These are phyloP conservation scores for Chironomus riparius DNA, from an alignment of 2,888 invertebrate species.

Conservation along the genomic window DNA sequence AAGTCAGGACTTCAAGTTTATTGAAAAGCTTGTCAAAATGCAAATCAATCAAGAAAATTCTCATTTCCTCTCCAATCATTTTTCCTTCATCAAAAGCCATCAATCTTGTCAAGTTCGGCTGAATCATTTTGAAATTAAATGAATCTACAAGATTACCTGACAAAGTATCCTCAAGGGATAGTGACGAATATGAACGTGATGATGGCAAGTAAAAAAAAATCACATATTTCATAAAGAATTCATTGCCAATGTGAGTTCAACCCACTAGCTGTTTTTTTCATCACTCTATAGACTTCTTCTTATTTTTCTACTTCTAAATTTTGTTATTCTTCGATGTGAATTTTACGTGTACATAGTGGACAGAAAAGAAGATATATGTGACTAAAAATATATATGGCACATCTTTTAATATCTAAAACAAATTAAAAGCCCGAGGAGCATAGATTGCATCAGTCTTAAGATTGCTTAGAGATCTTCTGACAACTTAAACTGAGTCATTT, in stretches of 20 bases:
- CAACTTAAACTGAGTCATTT: too few species aligned
- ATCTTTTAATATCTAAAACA: conserved; percentile 5
- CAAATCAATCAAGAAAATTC: not conserved
- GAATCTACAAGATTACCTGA: too few species aligned
- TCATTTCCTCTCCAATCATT: not conserved
- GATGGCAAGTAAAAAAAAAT: not conserved
- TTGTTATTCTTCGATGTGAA: not conserved
- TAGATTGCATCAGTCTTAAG: too few species aligned
- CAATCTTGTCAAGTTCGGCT: not conserved
- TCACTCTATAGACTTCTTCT: not conserved
- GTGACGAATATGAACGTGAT: not conserved
- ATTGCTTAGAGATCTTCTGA: too few species aligned
- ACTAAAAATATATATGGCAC: not conserved
- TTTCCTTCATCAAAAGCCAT: not conserved
- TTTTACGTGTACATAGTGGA: not conserved
- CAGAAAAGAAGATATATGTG: not conserved
- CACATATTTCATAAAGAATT: conserved; percentile 4
- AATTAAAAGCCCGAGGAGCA: not conserved
- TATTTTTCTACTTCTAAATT: not conserved
- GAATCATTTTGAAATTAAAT: too few species aligned
- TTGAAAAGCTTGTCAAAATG: not conserved
- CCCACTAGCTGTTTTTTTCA: not conserved
- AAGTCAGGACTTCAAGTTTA: too few species aligned
- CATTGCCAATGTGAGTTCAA: conserved; percentile 20
- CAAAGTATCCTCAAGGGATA: too few species aligned